A percentile compares a stretch with the other conserved stretches of the same genome.
phyloP scores from a whole-genome alignment of 2,888 invertebrate species.

The Macaria liturata region DNA sequence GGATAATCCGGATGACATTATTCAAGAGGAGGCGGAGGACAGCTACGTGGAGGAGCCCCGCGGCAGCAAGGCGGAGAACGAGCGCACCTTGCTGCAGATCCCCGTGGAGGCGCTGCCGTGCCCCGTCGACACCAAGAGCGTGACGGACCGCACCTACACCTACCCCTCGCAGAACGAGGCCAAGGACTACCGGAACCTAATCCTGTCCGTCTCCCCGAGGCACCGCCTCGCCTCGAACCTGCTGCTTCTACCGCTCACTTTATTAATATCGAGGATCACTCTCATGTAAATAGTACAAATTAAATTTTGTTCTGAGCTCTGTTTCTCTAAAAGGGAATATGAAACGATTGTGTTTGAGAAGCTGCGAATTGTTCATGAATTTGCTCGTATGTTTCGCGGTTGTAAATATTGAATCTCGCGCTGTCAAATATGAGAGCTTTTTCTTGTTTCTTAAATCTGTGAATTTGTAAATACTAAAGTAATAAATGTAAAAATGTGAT shows the following conservation, averaged over 20 bases:
- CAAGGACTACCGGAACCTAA: conserved; percentile 76
- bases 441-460: conserved; percentile 24
- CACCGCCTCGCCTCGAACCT: conserved; percentile 39
- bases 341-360: conserved; percentile 38
- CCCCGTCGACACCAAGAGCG: conserved; percentile 84
- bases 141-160: conserved; percentile 81
- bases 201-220: conserved; percentile 53
- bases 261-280: conserved; percentile 47
- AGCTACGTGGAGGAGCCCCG: conserved; percentile 69
- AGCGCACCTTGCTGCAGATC: conserved; percentile 78
- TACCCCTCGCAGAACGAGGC: conserved; percentile 84
- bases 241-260: conserved; percentile 44
- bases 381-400: conserved; percentile 20
- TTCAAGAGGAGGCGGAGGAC: conserved; percentile 70
- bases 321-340: conserved; percentile 34
- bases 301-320: conserved; percentile 34
- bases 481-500: conserved; percentile 53
- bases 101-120: conserved; percentile 84
- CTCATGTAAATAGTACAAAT: conserved; percentile 42
- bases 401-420: conserved; percentile 38
- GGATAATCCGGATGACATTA: conserved; percentile 64
- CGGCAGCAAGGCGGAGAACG: conserved; percentile 65
- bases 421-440: conserved; percentile 22
- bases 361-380: conserved; percentile 33
- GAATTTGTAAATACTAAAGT: conserved; percentile 35